These are phyloP conservation scores for Theonella swinhoei DNA, from an alignment of 37 sponge, comb jelly and placozoan species.

Conservation along the genomic window DNA sequence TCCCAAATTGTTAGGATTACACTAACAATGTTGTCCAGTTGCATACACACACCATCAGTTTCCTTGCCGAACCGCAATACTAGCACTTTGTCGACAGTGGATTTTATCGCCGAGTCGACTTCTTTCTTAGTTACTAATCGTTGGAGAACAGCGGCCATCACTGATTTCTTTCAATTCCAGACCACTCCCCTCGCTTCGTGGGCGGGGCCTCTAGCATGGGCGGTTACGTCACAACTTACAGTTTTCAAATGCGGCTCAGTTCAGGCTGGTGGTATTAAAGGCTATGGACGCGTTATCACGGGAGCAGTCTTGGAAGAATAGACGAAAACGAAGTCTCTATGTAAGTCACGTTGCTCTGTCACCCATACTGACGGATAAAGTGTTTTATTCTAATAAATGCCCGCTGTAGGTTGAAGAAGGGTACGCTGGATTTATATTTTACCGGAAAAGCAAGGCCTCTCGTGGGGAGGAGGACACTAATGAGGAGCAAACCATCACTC, in stretches of 20 bases:
- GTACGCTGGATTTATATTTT: conserved; percentile 14
- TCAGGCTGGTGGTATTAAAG: conserved; percentile 2
- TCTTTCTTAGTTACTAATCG: conserved; percentile 68
- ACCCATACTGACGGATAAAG: not conserved
- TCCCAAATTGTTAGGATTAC: too few species aligned
- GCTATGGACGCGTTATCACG: too few species aligned
- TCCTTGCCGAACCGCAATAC: conserved; percentile 89
- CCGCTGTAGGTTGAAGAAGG: conserved; percentile 9
- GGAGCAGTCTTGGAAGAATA: conserved; percentile 18
- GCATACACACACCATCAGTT: conserved; percentile 68
- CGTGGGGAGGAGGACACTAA: not conserved
- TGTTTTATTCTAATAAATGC: conserved; percentile 12
- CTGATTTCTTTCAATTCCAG: too few species aligned
- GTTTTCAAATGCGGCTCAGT: too few species aligned
- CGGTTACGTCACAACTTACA: too few species aligned
- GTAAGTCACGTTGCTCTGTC: conserved; percentile 7
- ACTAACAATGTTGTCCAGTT: conserved; percentile 91
- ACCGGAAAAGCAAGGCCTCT: not conserved
- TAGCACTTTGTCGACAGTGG: conserved; percentile 83
- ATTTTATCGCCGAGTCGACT: conserved; percentile 80
- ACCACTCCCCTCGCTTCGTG: too few species aligned
- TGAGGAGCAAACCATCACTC: too few species aligned
- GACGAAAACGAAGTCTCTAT: conserved; percentile 29
- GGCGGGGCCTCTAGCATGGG: too few species aligned
- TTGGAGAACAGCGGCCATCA: not conserved